phyloP scores from a whole-genome alignment of 2,797 vertebrate species.

The Micromesistius poutassou region DNA sequence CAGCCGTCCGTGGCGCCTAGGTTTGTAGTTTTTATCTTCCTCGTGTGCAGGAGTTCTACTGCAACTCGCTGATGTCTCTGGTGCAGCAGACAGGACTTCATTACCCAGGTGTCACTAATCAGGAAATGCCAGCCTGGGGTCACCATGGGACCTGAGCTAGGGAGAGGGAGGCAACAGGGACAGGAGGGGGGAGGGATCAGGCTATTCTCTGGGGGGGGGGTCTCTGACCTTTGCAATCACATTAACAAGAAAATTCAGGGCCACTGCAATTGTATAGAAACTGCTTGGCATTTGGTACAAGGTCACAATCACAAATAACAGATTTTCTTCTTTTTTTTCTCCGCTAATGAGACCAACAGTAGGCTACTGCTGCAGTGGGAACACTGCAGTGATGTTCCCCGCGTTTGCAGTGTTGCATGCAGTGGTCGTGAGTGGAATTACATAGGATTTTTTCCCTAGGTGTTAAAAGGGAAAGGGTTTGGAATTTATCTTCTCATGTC shows the following conservation, averaged over 20 bases:
- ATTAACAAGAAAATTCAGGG: conserved; percentile 16
- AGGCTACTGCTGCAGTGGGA: not conserved
- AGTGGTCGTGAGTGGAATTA: not conserved
- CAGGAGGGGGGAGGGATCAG: not conserved
- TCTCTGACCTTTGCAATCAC: conserved; percentile 25
- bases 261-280: not conserved
- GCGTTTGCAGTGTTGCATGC: not conserved
- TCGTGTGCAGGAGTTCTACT: too few species aligned
- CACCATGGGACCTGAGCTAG: too few species aligned
- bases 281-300: not conserved
- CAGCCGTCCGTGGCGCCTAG: not conserved
- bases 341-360: not conserved
- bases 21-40: not conserved
- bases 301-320: not conserved
- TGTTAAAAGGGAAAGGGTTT: not conserved
- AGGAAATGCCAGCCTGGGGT: too few species aligned
- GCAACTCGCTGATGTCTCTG: too few species aligned
- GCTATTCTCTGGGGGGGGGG: conserved; percentile 9
- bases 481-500: not conserved
- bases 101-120: too few species aligned
- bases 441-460: not conserved
- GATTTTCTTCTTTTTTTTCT: not conserved
- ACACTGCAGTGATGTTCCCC: not conserved
- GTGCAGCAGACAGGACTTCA: too few species aligned
- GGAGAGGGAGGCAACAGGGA: too few species aligned